A percentile compares a stretch with the other conserved stretches of the same genome.
These are phyloP conservation scores for Dallia pectoralis DNA, from an alignment of 2,797 vertebrate species.

Conservation along the genomic window DNA sequence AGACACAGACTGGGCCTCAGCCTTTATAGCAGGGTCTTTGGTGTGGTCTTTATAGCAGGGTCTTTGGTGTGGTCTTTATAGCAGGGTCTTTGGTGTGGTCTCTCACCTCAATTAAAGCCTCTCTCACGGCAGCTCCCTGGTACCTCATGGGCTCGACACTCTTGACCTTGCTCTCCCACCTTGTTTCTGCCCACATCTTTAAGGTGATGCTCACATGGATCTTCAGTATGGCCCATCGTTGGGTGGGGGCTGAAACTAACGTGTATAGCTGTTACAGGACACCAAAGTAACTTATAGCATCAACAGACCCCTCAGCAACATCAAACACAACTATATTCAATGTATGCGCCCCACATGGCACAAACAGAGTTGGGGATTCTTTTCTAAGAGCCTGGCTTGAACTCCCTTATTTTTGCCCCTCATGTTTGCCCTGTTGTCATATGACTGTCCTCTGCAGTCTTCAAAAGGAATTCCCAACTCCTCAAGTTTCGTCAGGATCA, in stretches of 20 bases:
- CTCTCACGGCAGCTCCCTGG: conserved; percentile 28
- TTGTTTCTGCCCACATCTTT: conserved; percentile 36
- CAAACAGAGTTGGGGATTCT: neutral
- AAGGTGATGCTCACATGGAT: conserved; percentile 33
- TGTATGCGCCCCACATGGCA: conserved; percentile 28
- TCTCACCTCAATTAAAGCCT: conserved; percentile 13
- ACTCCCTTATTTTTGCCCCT: conserved; percentile 16
- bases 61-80: too few species aligned
- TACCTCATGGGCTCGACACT: conserved; percentile 35
- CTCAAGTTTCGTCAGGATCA: conserved; percentile 18
- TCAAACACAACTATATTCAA: conserved; percentile 33
- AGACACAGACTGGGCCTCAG: too few species aligned
- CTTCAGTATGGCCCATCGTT: conserved; percentile 32
- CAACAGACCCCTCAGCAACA: conserved; percentile 28
- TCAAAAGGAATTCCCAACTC: neutral
- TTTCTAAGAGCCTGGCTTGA: neutral
- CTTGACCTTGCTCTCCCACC: conserved; percentile 40
- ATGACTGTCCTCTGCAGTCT: conserved; percentile 12
- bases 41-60: too few species aligned
- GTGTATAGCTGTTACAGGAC: conserved; percentile 31
- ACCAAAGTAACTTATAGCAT: conserved; percentile 37
- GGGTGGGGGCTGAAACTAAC: conserved; percentile 32
- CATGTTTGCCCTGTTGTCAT: conserved; percentile 18
- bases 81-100: too few species aligned
- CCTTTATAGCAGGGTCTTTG: too few species aligned